A percentile compares a stretch with the other conserved stretches of the same genome.
Conservation (phyloP, 2,888 invertebrate species). For the Lumbricus terrestris region DNA sequence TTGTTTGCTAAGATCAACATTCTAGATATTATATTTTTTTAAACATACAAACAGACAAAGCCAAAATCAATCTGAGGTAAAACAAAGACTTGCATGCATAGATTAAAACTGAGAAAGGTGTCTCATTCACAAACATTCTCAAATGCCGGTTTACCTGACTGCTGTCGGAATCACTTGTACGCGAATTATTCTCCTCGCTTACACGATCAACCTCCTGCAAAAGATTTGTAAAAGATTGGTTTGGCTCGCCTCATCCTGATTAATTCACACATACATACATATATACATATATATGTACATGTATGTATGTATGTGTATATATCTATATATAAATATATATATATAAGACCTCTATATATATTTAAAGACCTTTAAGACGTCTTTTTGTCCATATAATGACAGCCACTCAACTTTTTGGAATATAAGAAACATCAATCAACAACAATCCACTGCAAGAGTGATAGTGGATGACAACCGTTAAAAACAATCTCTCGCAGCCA, state of each 20-base stretch:
- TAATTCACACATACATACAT: not conserved
- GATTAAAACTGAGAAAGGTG: not conserved
- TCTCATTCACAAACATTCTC: not conserved
- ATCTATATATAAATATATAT: too few relatives aligned
- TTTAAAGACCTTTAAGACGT: too few relatives aligned
- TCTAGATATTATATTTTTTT: not conserved
- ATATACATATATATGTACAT: too few relatives aligned
- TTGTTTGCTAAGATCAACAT: too few relatives aligned
- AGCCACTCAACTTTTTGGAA: not conserved
- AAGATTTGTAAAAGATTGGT: too few relatives aligned
- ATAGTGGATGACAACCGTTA: not conserved
- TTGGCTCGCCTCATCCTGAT: not conserved
- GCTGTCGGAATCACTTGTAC: conserved; percentile 63
- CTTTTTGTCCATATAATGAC: not conserved
- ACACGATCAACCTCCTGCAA: conserved; percentile 44
- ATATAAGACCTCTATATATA: not conserved
- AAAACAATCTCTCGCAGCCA: not conserved
- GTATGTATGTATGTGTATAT: too few relatives aligned
- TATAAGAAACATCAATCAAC: not conserved
- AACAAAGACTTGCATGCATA: not conserved
- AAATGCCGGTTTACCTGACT: conserved; percentile 54
- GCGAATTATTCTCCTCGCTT: conserved; percentile 64
- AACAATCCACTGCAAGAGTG: not conserved
- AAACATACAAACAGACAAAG: not conserved
- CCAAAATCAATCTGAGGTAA: not conserved